These are phyloP conservation scores for Synanceia verrucosa DNA, from an alignment of 2,797 vertebrate species.

Conservation along the genomic window DNA sequence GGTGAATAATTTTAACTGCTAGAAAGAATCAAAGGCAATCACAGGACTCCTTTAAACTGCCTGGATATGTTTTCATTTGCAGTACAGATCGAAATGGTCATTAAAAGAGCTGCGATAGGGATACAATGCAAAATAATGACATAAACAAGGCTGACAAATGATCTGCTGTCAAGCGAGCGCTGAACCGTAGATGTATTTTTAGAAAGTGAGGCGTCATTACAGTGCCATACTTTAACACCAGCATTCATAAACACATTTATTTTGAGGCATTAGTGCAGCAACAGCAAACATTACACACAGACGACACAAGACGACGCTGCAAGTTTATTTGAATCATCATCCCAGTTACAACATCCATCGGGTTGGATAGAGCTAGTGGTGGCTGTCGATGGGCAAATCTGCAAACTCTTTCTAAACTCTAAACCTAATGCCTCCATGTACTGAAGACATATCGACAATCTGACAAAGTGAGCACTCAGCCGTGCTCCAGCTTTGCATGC, in stretches of 20 bases:
- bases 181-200: too few relatives aligned
- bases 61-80: constrained; percentile 20
- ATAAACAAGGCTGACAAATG: constrained; percentile 7
- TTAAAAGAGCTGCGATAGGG: constrained; percentile 5
- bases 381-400: constrained; percentile 9
- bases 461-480: constrained; percentile 37
- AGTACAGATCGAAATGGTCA: not conserved
- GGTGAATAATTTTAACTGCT: constrained; percentile 6
- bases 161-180: constrained; percentile 2
- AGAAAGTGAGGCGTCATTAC: not conserved
- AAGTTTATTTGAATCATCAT: too few relatives aligned
- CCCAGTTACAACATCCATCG: not conserved
- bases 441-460: constrained; percentile 46
- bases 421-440: constrained; percentile 19
- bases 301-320: not conserved
- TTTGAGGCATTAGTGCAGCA: not conserved
- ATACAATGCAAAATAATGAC: constrained; percentile 12
- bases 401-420: constrained; percentile 39
- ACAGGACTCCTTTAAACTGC: constrained; percentile 1
- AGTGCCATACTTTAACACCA: not conserved
- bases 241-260: constrained; percentile 4
- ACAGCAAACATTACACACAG: not conserved
- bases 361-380: not conserved
- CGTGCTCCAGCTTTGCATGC: constrained; percentile 25
- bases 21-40: constrained; percentile 20